Evolutionary conservation across 2,113 vertebrate species (phyloP).

Genomic region (Archilochus colubris): DNA sequence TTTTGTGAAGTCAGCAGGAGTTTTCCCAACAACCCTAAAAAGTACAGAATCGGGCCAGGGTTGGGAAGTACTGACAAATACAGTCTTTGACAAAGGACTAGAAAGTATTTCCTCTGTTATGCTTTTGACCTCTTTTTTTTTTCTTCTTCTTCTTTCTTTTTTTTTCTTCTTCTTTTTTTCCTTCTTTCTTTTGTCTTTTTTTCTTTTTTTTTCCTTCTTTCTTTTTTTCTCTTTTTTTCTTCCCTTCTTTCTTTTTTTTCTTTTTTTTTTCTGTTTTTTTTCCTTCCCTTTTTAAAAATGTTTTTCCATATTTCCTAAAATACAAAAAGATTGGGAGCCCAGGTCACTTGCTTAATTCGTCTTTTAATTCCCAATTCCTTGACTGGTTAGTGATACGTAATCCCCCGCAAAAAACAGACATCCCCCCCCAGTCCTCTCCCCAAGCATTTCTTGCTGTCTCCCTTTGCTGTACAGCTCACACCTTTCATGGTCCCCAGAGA

Average conservation of each 20-base stretch:
- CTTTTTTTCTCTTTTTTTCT: no score
- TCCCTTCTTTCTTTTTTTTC: no score
- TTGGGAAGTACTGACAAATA: neutral
- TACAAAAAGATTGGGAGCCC: neutral
- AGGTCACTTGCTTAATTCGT: neutral
- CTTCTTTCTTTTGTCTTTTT: no score
- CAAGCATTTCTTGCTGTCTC: neutral
- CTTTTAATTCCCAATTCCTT: neutral
- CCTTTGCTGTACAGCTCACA: neutral
- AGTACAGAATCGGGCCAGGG: neutral
- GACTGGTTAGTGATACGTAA: neutral
- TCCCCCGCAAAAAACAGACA: neutral
- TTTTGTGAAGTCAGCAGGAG: slow-evolving; percentile 23
- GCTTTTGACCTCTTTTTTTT: neutral
- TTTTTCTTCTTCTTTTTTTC: no score
- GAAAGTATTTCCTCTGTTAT: neutral
- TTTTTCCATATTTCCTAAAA: neutral
- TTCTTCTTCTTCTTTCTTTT: neutral
- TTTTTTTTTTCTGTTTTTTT: neutral
- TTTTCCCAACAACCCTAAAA: neutral
- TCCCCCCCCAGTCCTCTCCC: no score
- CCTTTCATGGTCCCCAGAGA: neutral
- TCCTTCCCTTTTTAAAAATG: no score
- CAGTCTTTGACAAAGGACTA: neutral
- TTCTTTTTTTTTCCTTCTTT: no score